A percentile compares a stretch with the other conserved stretches of the same genome.
Evolutionary conservation across 2,888 invertebrate genomes (phyloP).

Genomic region (Loripinus fragilis): DNA sequence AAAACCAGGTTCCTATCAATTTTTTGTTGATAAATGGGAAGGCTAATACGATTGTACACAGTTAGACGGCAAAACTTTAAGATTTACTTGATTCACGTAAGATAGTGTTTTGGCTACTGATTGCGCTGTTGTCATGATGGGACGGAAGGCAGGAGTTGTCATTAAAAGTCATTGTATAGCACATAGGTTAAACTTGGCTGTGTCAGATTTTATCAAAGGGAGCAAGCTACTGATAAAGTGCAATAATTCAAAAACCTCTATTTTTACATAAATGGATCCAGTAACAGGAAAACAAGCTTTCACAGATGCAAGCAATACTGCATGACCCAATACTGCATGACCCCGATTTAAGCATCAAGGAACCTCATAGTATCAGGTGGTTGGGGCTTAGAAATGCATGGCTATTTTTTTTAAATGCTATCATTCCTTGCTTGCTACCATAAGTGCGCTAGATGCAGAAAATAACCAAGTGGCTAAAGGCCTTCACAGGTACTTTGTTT

Average conservation of each 20-base stretch:
- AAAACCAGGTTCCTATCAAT: constrained; percentile 39
- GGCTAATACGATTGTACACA: constrained; percentile 30
- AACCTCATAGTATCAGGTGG: constrained; percentile 54
- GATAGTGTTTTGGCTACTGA: constrained; percentile 43
- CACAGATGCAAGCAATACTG: constrained; percentile 44
- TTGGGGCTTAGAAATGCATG: constrained; percentile 46
- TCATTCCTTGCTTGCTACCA: constrained; percentile 40
- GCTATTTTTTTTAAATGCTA: constrained; percentile 48
- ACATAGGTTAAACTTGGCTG: too few relatives aligned
- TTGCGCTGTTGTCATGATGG: constrained; percentile 36
- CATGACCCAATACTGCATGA: constrained; percentile 53
- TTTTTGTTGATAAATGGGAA: constrained; percentile 33
- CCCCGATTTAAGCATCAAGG: constrained; percentile 49
- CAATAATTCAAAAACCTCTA: constrained; percentile 52
- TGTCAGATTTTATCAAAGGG: constrained; percentile 54
- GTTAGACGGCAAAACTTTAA: not conserved
- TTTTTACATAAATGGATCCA: constrained; percentile 45
- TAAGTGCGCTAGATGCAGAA: constrained; percentile 42
- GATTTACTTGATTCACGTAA: not conserved
- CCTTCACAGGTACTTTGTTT: constrained; percentile 39
- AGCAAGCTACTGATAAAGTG: constrained; percentile 38
- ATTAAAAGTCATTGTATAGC: constrained; percentile 47
- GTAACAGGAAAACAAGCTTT: constrained; percentile 32
- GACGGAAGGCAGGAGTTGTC: constrained; percentile 20
- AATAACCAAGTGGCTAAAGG: constrained; percentile 40